phyloP scores from a whole-genome alignment of 2,888 invertebrate species.

The Scrobipalpa atriplicella region DNA sequence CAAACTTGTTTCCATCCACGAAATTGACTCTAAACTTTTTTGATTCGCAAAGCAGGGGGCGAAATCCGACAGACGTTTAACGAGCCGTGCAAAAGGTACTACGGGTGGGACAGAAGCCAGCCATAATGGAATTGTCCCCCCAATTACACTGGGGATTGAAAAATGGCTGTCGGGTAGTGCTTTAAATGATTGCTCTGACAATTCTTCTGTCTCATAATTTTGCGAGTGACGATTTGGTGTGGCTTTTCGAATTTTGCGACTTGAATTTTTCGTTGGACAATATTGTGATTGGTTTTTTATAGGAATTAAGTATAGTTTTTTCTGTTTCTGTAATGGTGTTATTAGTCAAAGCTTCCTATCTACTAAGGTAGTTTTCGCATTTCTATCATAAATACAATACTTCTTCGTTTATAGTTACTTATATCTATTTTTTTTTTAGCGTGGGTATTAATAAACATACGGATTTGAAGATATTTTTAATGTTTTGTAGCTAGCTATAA shows the following conservation, averaged over 20 bases:
- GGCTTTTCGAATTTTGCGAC: neutral
- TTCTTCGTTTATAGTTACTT: too few relatives aligned
- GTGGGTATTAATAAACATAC: too few relatives aligned
- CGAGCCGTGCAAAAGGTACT: slow-evolving; percentile 28
- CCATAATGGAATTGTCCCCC: slow-evolving; percentile 32
- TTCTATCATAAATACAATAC: too few relatives aligned
- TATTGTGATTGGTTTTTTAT: too few relatives aligned
- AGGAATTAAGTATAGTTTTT: too few relatives aligned
- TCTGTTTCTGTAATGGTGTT: too few relatives aligned
- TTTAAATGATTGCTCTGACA: slow-evolving; percentile 22
- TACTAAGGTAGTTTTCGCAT: too few relatives aligned
- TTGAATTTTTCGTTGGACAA: neutral
- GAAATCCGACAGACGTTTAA: slow-evolving; percentile 22
- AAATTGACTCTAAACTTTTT: slow-evolving; percentile 28
- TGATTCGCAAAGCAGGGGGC: slow-evolving; percentile 26
- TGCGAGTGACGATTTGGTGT: slow-evolving; percentile 9
- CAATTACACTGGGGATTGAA: slow-evolving; percentile 30
- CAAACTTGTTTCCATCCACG: slow-evolving; percentile 1
- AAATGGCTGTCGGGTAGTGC: slow-evolving; percentile 19
- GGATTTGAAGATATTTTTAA: too few relatives aligned
- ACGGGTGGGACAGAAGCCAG: slow-evolving; percentile 20
- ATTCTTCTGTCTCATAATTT: slow-evolving; percentile 22
- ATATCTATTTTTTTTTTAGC: too few relatives aligned
- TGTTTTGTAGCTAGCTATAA: too few relatives aligned
- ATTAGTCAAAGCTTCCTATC: too few relatives aligned